Conservation (phyloP, 2,888 invertebrate species). For the Marasmarcha lunaedactyla region DNA sequence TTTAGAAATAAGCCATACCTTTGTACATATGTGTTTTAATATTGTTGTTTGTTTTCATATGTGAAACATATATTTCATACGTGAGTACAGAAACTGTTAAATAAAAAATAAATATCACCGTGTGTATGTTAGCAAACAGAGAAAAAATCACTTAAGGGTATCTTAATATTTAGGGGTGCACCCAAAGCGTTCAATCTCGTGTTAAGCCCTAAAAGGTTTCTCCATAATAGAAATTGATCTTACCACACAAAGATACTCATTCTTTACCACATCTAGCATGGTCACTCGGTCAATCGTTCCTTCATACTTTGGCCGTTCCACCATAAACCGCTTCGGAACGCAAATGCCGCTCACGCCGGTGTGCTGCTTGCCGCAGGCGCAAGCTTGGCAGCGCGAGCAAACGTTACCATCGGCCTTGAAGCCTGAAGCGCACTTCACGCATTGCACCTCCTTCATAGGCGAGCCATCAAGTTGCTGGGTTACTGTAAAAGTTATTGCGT, state of each 20-base stretch:
- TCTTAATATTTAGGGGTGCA: too few relatives aligned
- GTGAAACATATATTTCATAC: too few relatives aligned
- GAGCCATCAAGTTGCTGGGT: constrained; percentile 55
- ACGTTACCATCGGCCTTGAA: constrained; percentile 29
- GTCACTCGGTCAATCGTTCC: constrained; percentile 31
- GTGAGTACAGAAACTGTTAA: too few relatives aligned
- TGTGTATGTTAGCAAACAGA: too few relatives aligned
- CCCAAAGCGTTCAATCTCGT: too few relatives aligned
- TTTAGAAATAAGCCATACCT: too few relatives aligned
- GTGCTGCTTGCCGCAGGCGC: constrained; percentile 34
- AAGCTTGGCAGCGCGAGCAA: constrained; percentile 41
- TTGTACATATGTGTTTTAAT: too few relatives aligned
- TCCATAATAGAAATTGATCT: too few relatives aligned
- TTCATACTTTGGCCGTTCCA: constrained; percentile 39
- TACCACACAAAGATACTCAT: constrained; percentile 51
- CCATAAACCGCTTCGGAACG: constrained; percentile 36
- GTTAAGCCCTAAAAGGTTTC: too few relatives aligned
- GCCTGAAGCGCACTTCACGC: constrained; percentile 49
- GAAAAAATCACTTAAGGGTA: too few relatives aligned
- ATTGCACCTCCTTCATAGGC: constrained; percentile 47
- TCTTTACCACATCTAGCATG: constrained; percentile 39
- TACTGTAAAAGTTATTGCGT: constrained; percentile 23
- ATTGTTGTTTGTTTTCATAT: too few relatives aligned
- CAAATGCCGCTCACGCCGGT: constrained; percentile 37
- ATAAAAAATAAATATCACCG: too few relatives aligned